A percentile compares a stretch with the other conserved stretches of the same genome.
phyloP scores from a whole-genome alignment of 1,140 invertebrate species.

The Diorhabda carinulata region DNA sequence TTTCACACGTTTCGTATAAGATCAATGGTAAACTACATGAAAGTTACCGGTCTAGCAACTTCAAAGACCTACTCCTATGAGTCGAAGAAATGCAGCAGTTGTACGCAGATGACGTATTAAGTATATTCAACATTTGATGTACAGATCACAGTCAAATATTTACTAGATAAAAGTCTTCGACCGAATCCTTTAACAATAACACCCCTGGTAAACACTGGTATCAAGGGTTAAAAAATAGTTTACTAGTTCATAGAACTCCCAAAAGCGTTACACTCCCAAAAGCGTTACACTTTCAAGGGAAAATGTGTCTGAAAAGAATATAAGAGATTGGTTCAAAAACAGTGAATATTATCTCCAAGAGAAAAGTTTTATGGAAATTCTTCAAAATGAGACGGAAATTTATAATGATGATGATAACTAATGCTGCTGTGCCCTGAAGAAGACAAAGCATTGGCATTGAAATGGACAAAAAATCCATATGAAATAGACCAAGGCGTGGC shows the following conservation, averaged over 20 bases:
- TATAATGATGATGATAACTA: constrained; percentile 47
- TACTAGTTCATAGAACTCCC: constrained; percentile 35
- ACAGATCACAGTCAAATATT: constrained; percentile 18
- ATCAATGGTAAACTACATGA: too few species aligned
- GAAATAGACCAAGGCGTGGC: constrained; percentile 34
- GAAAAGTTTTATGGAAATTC: constrained; percentile 25
- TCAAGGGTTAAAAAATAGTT: constrained; percentile 37
- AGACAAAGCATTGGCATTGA: constrained; percentile 36
- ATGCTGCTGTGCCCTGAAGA: constrained; percentile 42
- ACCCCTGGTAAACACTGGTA: constrained; percentile 40
- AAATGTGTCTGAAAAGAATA: constrained; percentile 33
- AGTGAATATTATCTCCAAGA: constrained; percentile 36
- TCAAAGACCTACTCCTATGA: too few species aligned
- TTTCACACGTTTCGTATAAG: too few species aligned
- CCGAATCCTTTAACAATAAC: constrained; percentile 37
- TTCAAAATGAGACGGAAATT: constrained; percentile 34
- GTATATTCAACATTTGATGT: constrained; percentile 9
- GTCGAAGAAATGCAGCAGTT: too few species aligned
- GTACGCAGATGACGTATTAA: too few species aligned
- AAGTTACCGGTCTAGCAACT: too few species aligned
- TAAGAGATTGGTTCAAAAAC: constrained; percentile 32
- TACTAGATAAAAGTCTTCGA: constrained; percentile 13
- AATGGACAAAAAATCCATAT: constrained; percentile 43
- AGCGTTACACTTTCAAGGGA: constrained; percentile 34
- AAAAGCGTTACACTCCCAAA: constrained; percentile 38